Evolutionary conservation across 2,888 invertebrate genomes (phyloP).

Genomic region (Leistus spinibarbis): DNA sequence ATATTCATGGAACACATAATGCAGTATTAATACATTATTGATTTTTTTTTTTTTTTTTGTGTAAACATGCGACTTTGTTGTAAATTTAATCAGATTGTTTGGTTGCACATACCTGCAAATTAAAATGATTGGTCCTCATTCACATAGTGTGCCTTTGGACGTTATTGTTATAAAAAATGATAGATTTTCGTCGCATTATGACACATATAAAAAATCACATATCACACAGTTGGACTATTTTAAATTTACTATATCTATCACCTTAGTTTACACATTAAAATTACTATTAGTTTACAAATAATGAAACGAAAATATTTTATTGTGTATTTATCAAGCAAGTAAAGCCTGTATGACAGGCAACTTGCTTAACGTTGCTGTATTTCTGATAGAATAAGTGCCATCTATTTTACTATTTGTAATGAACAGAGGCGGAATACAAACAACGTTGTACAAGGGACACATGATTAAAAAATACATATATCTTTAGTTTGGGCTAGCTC

Average conservation of each 20-base stretch:
- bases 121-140: constrained; percentile 88
- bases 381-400: constrained; percentile 16
- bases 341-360: constrained; percentile 20
- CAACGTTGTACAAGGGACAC: neutral
- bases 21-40: constrained; percentile 39
- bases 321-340: neutral
- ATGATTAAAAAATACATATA: too few species aligned
- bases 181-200: constrained; percentile 6
- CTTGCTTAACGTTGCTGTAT: constrained; percentile 3
- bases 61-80: constrained; percentile 17
- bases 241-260: constrained; percentile 8
- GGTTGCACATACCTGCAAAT: constrained; percentile 73
- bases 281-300: neutral
- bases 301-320: neutral
- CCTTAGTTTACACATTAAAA: constrained; percentile 20
- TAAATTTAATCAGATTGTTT: constrained; percentile 2
- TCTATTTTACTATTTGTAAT: neutral
- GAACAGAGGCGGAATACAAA: neutral
- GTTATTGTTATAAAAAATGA: constrained; percentile 21
- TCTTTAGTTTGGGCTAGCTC: neutral
- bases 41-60: constrained; percentile 35
- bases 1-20: constrained; percentile 26
- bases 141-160: constrained; percentile 64
- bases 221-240: neutral
- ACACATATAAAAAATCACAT: constrained; percentile 6